A percentile compares a stretch with the other conserved stretches of the same genome.
phyloP scores from a whole-genome alignment of 35 echinoderm and acorn worm species.

The Heliocidaris erythrogramma region DNA sequence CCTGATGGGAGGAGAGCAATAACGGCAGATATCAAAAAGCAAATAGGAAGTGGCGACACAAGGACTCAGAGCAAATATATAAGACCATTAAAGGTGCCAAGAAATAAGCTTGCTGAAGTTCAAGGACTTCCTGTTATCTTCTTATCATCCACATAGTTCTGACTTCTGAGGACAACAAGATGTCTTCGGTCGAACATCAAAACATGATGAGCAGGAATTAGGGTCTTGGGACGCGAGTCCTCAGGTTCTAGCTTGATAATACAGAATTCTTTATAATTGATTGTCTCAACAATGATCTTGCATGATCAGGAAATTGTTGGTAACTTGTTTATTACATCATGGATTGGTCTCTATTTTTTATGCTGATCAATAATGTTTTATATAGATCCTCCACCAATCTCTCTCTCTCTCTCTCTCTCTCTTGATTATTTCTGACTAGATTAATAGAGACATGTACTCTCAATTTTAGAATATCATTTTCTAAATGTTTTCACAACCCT shows the following conservation, averaged over 20 bases:
- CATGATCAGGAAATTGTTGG: too few relatives aligned
- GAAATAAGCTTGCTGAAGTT: not conserved
- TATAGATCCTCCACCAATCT: too few relatives aligned
- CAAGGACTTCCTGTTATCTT: slow-evolving; percentile 1
- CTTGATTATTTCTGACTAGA: too few relatives aligned
- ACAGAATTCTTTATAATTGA: too few relatives aligned
- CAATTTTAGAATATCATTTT: too few relatives aligned
- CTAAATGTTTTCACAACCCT: not conserved
- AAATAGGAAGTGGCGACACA: slow-evolving; percentile 48
- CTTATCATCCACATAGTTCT: slow-evolving; percentile 1
- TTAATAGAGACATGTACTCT: too few relatives aligned
- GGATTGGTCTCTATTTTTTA: too few relatives aligned
- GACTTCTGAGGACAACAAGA: not conserved
- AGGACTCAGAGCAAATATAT: not conserved
- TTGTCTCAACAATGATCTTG: too few relatives aligned
- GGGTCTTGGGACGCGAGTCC: not conserved
- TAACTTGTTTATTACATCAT: too few relatives aligned
- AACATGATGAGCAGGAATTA: not conserved
- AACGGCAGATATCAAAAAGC: slow-evolving; percentile 7
- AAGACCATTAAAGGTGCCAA: not conserved
- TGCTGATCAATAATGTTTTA: too few relatives aligned
- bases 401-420: too few relatives aligned
- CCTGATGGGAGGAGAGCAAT: not conserved
- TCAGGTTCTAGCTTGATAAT: too few relatives aligned
- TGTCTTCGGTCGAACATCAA: not conserved